These are phyloP conservation scores for Romanogobio albipinnatus DNA, from an alignment of 2,113 vertebrate species.

Conservation along the genomic window DNA sequence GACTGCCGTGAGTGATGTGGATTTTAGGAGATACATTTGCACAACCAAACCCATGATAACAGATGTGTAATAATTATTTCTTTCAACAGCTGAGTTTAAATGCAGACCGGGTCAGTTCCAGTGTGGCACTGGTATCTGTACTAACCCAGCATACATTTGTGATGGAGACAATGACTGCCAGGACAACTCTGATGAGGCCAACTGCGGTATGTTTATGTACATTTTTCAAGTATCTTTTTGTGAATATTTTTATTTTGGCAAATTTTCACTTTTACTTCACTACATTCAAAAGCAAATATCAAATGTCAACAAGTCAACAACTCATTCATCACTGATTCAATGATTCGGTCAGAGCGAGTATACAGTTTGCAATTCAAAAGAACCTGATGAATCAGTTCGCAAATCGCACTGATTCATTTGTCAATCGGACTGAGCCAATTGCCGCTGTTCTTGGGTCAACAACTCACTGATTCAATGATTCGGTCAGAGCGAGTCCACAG, in stretches of 20 bases:
- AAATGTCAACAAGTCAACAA: no score
- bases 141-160: slow-evolving; percentile 98
- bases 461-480: no score
- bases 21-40: not conserved
- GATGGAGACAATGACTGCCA: slow-evolving; percentile 98
- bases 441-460: no score
- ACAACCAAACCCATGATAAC: not conserved
- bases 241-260: not conserved
- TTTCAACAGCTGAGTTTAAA: slow-evolving; percentile 87
- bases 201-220: slow-evolving; percentile 80
- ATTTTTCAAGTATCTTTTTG: not conserved
- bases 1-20: slow-evolving; percentile 90
- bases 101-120: slow-evolving; percentile 97
- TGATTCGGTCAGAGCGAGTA: no score
- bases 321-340: no score
- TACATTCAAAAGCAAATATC: not conserved
- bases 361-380: no score
- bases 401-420: no score
- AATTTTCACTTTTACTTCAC: not conserved
- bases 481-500: no score
- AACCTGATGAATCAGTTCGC: no score
- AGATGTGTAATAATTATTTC: not conserved
- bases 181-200: slow-evolving; percentile 94
- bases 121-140: slow-evolving; percentile 96
- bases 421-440: no score